These are phyloP conservation scores for Galeopsomyia nigrocyanea DNA, from an alignment of 2,888 invertebrate genomes.

Conservation along the genomic window DNA sequence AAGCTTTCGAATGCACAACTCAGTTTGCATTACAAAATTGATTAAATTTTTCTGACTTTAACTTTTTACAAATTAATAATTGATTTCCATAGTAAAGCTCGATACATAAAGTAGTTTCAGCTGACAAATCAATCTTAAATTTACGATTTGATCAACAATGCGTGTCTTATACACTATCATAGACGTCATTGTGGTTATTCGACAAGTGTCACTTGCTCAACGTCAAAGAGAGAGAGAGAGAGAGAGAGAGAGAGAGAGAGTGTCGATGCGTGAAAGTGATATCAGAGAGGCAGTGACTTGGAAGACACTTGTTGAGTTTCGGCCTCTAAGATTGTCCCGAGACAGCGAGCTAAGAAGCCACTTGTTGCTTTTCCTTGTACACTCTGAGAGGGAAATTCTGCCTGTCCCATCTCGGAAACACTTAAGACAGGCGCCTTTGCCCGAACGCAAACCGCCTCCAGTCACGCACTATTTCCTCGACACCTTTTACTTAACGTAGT, in stretches of 20 bases:
- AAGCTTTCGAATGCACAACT: too few relatives aligned
- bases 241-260: too few relatives aligned
- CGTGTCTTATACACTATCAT: background rate
- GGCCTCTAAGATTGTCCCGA: constrained; percentile 62
- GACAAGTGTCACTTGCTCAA: too few relatives aligned
- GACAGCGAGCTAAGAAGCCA: constrained; percentile 63
- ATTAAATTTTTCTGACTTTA: too few relatives aligned
- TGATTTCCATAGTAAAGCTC: too few relatives aligned
- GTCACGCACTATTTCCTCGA: constrained; percentile 43
- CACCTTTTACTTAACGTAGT: constrained; percentile 16
- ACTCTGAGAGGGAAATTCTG: constrained; percentile 29
- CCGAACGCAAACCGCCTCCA: constrained; percentile 39
- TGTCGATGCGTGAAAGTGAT: too few relatives aligned
- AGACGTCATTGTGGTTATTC: background rate
- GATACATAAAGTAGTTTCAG: too few relatives aligned
- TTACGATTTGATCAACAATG: too few relatives aligned
- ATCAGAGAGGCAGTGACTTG: constrained; percentile 11
- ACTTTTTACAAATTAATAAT: too few relatives aligned
- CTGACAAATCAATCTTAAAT: too few relatives aligned
- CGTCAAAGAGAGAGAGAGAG: too few relatives aligned
- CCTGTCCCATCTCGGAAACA: constrained; percentile 56
- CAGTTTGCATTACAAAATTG: too few relatives aligned
- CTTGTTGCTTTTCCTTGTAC: constrained; percentile 62
- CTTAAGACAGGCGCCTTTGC: constrained; percentile 48
- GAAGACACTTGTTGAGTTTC: constrained; percentile 65